Evolutionary conservation across 2,797 vertebrate genomes (phyloP).

Genomic region (Falco columbarius): DNA sequence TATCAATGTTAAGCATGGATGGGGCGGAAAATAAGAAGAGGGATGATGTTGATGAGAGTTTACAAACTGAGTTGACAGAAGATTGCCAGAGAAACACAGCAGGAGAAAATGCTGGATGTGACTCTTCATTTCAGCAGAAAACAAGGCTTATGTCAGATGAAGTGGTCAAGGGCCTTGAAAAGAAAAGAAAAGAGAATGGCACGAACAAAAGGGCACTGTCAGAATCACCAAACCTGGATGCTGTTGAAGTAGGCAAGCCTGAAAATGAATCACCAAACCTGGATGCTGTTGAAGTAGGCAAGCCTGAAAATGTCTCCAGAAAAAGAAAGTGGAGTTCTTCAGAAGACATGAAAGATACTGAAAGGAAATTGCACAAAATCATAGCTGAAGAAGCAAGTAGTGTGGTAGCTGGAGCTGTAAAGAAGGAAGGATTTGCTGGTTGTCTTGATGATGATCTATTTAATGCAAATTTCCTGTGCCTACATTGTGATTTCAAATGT

Average conservation of each 20-base stretch:
- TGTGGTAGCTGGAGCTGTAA: background rate
- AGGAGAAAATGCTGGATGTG: background rate
- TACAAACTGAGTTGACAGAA: background rate
- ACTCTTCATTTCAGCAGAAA: background rate
- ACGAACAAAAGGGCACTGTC: conserved; percentile 51
- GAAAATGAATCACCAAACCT: background rate
- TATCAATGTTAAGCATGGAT: conserved; percentile 70
- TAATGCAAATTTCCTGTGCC: conserved; percentile 55
- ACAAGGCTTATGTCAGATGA: background rate
- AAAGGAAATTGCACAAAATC: background rate
- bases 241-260: conserved; percentile 9
- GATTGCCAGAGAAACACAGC: background rate
- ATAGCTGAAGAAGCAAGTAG: background rate
- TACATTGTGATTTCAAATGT: conserved; percentile 74
- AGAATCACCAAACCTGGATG: background rate
- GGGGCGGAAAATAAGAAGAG: conserved; percentile 53
- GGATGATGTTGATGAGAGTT: conserved; percentile 42
- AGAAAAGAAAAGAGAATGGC: conserved; percentile 8
- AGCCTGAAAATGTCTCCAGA: conserved; percentile 44
- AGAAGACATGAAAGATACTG: background rate
- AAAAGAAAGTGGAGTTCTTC: conserved; percentile 63
- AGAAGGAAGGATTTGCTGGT: background rate
- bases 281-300: conserved; percentile 8
- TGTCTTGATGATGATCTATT: background rate
- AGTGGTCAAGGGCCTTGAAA: background rate